phyloP scores from a whole-genome alignment of 2,888 invertebrate species.

The Drosophila algonquin region DNA sequence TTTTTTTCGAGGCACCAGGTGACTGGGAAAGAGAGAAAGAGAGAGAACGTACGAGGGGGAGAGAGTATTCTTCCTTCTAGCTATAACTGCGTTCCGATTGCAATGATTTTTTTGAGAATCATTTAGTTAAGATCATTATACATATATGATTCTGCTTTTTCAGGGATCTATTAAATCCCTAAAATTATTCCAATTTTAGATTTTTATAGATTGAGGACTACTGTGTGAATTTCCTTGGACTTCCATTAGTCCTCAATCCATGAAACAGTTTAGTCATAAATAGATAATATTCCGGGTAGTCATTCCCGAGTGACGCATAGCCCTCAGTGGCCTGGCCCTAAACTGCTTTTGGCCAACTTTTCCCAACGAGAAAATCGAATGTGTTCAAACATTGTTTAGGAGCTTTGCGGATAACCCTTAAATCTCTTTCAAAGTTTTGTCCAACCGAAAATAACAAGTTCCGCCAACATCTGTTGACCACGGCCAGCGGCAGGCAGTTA shows the following conservation, averaged over 20 bases:
- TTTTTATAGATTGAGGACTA: neutral
- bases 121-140: neutral
- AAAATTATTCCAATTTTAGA: neutral
- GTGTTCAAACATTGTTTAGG: neutral
- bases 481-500: constrained; percentile 35
- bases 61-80: too few relatives aligned
- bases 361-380: neutral
- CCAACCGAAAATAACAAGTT: constrained; percentile 29
- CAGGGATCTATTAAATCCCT: neutral
- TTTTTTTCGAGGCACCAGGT: too few relatives aligned
- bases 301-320: neutral
- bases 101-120: neutral
- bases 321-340: neutral
- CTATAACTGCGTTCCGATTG: neutral
- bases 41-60: too few relatives aligned
- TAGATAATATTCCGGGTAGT: neutral
- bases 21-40: too few relatives aligned
- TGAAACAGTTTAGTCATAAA: neutral
- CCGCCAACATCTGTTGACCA: constrained; percentile 33
- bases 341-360: neutral
- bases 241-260: too few relatives aligned
- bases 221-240: neutral
- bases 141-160: neutral
- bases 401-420: constrained; percentile 2
- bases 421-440: constrained; percentile 30